Evolutionary conservation across 2,888 invertebrate species (phyloP), one percentile per base, ranked within the genome.

Genomic region (Hymenopus coronatus): DNA sequence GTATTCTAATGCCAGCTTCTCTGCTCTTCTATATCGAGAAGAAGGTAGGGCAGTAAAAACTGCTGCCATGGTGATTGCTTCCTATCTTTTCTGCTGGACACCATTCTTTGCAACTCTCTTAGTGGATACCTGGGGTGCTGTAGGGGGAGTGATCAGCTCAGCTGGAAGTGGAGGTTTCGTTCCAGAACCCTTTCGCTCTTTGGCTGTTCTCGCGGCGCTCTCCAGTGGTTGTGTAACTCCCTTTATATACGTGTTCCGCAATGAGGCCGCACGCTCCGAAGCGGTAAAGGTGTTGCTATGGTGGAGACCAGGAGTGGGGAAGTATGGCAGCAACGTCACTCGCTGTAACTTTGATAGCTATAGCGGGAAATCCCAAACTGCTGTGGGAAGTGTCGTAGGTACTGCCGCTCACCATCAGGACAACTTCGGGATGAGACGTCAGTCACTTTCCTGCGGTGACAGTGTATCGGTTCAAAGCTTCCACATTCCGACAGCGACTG

Each of bases 1-100:
- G 28, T 93, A 93, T 88, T 93, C 93, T 25, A 93, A 93, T 83
- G 92, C 93, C n/a, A 93, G 93, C 89, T 92, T 93, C 88, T 93
- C 93, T 3, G 92, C 93, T 4, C 92, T 94, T 89, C 92, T 94
- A 91, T 93, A 94, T 91, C 92, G 94, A 4, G 94, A 94, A 90
- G 94, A 94, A 91, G 94, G 94, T 91, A 92, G 94, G 88, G 94
- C 94, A 0, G 94, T 94, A 33, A 93, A 94, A 90, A 94, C 94
- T 7, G 94, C 94, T 84, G 92, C 93, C 88, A 92, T 94, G 90
- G 94, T 94, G 84, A 93, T 94, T 81, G 93, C 93, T 20, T 93
- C 94, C 20, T 94, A 94, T 91, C 92, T 94, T 28, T 91, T 94
- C 88, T 94, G 94, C 91, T 94, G 94, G 94, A 92, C 94, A 54